Conservation (phyloP, 2,113 vertebrate genomes). For the Paraplagusia blochii region DNA sequence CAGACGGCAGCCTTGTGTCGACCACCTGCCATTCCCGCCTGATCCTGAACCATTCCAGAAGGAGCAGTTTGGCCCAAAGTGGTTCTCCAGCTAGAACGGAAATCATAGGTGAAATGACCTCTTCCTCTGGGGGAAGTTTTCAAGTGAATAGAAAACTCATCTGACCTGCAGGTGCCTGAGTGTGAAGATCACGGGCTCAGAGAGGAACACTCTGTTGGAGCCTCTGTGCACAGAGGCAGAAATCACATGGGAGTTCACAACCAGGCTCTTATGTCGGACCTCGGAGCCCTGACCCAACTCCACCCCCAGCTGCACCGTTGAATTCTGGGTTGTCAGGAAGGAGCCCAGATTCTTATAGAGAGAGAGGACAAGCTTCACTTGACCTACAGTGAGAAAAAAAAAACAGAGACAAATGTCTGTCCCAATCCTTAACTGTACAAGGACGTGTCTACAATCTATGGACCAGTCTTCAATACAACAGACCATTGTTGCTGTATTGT, state of each 20-base stretch:
- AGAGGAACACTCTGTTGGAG: slow-evolving; percentile 87
- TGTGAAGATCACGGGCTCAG: slow-evolving; percentile 89
- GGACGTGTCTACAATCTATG: no score
- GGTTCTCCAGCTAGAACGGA: slow-evolving; percentile 82
- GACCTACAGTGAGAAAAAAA: slow-evolving; percentile 52
- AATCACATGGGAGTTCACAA: slow-evolving; percentile 90
- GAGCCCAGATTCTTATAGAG: slow-evolving; percentile 90
- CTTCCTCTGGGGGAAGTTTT: background rate
- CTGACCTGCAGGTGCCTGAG: slow-evolving; percentile 86
- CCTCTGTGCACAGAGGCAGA: slow-evolving; percentile 93
- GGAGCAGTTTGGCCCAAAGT: slow-evolving; percentile 92
- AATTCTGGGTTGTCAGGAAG: slow-evolving; percentile 89
- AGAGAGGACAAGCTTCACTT: slow-evolving; percentile 88
- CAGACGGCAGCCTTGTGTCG: slow-evolving; percentile 88
- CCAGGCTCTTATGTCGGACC: slow-evolving; percentile 72
- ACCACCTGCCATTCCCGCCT: slow-evolving; percentile 89
- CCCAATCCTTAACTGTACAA: background rate
- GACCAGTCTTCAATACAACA: slow-evolving; percentile 43
- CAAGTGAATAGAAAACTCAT: background rate
- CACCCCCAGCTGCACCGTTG: slow-evolving; percentile 79
- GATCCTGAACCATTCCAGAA: slow-evolving; percentile 93
- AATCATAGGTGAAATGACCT: slow-evolving; percentile 17
- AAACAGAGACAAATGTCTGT: background rate
- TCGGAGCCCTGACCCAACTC: slow-evolving; percentile 66
- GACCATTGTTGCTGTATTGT: slow-evolving; percentile 92